Base-by-base conservation (phyloP, 2,888 invertebrate genomes). In the Hylaea fasciaria region DNA sequence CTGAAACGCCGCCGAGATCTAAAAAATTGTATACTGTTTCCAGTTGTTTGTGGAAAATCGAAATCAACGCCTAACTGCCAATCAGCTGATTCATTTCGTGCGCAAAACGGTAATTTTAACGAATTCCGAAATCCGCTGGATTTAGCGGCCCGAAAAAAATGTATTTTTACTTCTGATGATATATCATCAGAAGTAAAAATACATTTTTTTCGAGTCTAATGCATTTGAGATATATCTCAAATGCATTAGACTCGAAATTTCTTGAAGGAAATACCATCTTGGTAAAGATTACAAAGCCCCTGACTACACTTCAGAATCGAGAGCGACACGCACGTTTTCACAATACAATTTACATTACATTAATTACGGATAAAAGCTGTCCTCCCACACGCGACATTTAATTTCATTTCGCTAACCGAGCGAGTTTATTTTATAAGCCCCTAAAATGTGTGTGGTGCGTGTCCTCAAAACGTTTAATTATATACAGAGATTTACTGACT, bases 321-420 rank as follows among this genome's bases (percentile, higher is more conserved):
- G 22, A 22, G 22, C 22, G 22, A 22, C 2, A 22, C 22, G 22
- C n/a, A 57, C 28, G 50, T 32, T 51, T 46, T 50, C 29, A 39
- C 16, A 37, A 41, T 41, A 49, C 22, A 52, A 32, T 59, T 45
- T 22, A 32, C 39, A 49, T 54, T 48, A 12, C 48, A 47, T 47
- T 48, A 14, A 13, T 41, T 48, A 53, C 35, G 39, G 45, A 22
- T 5, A 64, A 63, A 65, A 62, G 40, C 45, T 48, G 54, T 41
- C 52, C 13, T 43, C 57, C 52, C 56, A 57, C 50, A 51, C 59
- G 28, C 66, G 70, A 69, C 71, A 65, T 74, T 73, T 63, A 74
- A 76, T 74, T 77, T 62, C 72, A 74, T 72, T 72, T 67, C 66
- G 68, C 69, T 52, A 58, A 68, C 65, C 53, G 55, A 65, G 67